Conservation (phyloP, 1,140 invertebrate genomes). For the Zelostemma sp. region DNA sequence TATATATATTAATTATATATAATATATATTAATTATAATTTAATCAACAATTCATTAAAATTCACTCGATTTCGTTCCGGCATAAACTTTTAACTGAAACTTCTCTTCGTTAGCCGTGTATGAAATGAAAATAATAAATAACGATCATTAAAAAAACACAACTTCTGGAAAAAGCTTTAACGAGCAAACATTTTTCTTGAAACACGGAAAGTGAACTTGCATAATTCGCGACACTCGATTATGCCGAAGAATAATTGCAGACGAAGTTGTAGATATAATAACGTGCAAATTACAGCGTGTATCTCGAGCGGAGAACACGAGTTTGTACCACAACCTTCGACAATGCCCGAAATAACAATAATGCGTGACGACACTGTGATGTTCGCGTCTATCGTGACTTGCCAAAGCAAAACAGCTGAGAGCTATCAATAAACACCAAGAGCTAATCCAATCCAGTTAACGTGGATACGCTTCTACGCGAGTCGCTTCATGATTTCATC, state of each 20-base stretch:
- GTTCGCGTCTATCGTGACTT: conserved; percentile 44
- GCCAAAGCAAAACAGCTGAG: conserved; percentile 63
- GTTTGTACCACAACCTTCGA: conserved; percentile 51
- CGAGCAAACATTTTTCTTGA: too few relatives aligned
- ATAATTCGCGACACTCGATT: conserved; percentile 3
- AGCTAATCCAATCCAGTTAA: conserved; percentile 34
- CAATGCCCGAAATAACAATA: conserved; percentile 65
- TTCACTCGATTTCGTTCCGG: too few relatives aligned
- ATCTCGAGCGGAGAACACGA: neutral
- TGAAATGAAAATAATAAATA: too few relatives aligned
- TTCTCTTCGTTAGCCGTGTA: too few relatives aligned
- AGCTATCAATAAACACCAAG: conserved; percentile 59
- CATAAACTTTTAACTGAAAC: too few relatives aligned
- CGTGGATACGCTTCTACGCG: conserved; percentile 11
- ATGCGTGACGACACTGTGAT: conserved; percentile 48
- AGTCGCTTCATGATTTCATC: conserved; percentile 11
- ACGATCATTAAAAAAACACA: too few relatives aligned
- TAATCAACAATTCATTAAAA: too few relatives aligned
- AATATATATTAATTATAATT: too few relatives aligned
- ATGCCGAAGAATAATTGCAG: neutral
- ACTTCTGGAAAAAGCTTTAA: too few relatives aligned
- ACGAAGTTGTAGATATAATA: neutral
- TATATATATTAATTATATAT: too few relatives aligned
- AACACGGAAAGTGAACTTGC: neutral
- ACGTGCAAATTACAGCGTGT: conserved; percentile 2